A percentile compares a stretch with the other conserved stretches of the same genome.
These are phyloP conservation scores for Ecliptopera silaceata DNA, from an alignment of 2,888 invertebrate genomes.

Conservation along the genomic window DNA sequence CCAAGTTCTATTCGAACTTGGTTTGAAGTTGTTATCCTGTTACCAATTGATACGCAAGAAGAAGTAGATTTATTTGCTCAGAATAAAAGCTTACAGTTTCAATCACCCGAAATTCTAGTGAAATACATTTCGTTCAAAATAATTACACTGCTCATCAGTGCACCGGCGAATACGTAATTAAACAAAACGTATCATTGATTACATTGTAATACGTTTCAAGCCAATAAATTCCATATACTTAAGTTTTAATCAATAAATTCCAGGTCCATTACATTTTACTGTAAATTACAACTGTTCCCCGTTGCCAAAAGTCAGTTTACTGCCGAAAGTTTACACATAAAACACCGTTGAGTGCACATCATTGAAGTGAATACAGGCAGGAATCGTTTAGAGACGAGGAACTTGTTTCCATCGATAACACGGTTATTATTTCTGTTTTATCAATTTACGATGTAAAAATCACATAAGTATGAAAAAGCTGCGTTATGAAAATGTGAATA, in stretches of 20 bases:
- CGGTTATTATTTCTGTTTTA: no score
- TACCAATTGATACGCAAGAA: no score
- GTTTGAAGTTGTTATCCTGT: no score
- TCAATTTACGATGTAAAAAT: no score
- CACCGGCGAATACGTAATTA: constrained; percentile 10
- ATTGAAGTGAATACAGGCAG: constrained; percentile 47
- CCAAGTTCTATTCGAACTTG: no score
- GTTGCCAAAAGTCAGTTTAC: constrained; percentile 39
- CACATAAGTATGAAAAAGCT: no score
- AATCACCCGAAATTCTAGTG: background rate
- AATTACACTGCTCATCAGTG: constrained; percentile 13
- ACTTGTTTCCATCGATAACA: constrained; percentile 15
- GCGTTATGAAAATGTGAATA: no score
- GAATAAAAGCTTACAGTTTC: no score
- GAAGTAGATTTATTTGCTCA: no score
- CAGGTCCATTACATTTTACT: constrained; percentile 23
- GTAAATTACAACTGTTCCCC: constrained; percentile 36
- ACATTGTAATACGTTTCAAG: constrained; percentile 9
- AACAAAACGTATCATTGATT: constrained; percentile 22
- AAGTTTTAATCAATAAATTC: constrained; percentile 24
- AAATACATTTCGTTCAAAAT: background rate
- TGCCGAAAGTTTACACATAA: constrained; percentile 40
- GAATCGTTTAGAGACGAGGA: constrained; percentile 53
- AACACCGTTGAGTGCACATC: constrained; percentile 44
- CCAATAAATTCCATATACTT: constrained; percentile 16